phyloP scores from a whole-genome alignment of 2,797 vertebrate genomes.

The Pristis pectinata region DNA sequence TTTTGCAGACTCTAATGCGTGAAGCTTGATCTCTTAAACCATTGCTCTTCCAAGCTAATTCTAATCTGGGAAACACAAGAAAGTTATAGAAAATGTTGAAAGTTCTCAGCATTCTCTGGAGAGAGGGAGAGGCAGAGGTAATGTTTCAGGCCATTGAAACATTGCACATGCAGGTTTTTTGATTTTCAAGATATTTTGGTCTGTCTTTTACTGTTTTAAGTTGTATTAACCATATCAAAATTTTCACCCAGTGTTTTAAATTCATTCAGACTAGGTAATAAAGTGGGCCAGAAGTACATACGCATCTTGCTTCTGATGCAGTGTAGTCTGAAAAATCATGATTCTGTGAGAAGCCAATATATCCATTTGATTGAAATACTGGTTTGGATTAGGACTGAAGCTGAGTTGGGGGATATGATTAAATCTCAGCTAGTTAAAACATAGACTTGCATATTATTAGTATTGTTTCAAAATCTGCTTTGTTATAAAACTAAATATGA shows the following conservation, averaged over 20 bases:
- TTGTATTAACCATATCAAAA: neutral
- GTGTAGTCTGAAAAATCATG: neutral
- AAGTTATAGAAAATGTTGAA: too few relatives aligned
- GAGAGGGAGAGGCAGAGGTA: too few relatives aligned
- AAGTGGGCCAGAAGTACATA: neutral
- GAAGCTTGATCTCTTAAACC: neutral
- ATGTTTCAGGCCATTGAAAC: too few relatives aligned
- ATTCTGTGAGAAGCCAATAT: neutral
- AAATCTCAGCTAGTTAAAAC: neutral
- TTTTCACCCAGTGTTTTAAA: neutral
- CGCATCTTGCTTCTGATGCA: neutral
- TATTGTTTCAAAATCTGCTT: neutral
- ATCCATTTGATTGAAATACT: neutral
- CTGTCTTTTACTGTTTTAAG: neutral
- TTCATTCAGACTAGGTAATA: neutral
- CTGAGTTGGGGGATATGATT: neutral
- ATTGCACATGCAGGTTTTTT: neutral
- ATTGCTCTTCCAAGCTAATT: neutral
- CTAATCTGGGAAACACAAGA: neutral
- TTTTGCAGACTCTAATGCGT: neutral
- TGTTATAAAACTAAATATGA: neutral
- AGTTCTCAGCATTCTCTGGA: too few relatives aligned
- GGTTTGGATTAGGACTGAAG: neutral
- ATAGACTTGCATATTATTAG: neutral
- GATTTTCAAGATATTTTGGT: neutral